Evolutionary conservation across 2,888 invertebrate genomes (phyloP).

Genomic region (Lypha dubia): DNA sequence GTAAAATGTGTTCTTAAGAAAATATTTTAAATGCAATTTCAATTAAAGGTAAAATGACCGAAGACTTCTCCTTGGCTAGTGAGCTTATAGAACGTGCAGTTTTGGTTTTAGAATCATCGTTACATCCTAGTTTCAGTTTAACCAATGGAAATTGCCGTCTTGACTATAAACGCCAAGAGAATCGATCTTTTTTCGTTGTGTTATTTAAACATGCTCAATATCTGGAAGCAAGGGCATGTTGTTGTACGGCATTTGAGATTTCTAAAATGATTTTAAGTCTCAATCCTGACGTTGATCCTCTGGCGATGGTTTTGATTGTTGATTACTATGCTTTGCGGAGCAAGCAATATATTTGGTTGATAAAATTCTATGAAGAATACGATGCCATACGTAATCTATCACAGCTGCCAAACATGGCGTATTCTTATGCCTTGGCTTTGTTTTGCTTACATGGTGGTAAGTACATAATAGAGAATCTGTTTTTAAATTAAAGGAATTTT

Average conservation of each 20-base stretch:
- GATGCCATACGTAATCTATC: conserved; percentile 87
- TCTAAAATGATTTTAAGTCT: conserved; percentile 91
- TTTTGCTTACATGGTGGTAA: conserved; percentile 85
- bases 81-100: conserved; percentile 91
- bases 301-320: conserved; percentile 90
- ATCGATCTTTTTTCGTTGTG: conserved; percentile 91
- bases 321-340: conserved; percentile 93
- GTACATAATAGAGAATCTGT: too few relatives aligned
- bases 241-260: conserved; percentile 93
- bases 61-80: conserved; percentile 91
- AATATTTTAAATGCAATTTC: conserved; percentile 7
- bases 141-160: conserved; percentile 89
- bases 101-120: conserved; percentile 89
- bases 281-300: conserved; percentile 90
- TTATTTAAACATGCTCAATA: conserved; percentile 92
- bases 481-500: too few relatives aligned
- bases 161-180: conserved; percentile 91
- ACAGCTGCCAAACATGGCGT: conserved; percentile 94
- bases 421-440: conserved; percentile 90
- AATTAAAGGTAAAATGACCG: conserved; percentile 85
- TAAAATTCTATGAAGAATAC: conserved; percentile 85
- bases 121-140: conserved; percentile 91
- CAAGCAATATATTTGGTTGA: conserved; percentile 89
- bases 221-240: conserved; percentile 91
- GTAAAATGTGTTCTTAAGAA: background rate